These are phyloP conservation scores for Halcyon badia DNA, from an alignment of 2,797 vertebrate species.

Conservation along the genomic window DNA sequence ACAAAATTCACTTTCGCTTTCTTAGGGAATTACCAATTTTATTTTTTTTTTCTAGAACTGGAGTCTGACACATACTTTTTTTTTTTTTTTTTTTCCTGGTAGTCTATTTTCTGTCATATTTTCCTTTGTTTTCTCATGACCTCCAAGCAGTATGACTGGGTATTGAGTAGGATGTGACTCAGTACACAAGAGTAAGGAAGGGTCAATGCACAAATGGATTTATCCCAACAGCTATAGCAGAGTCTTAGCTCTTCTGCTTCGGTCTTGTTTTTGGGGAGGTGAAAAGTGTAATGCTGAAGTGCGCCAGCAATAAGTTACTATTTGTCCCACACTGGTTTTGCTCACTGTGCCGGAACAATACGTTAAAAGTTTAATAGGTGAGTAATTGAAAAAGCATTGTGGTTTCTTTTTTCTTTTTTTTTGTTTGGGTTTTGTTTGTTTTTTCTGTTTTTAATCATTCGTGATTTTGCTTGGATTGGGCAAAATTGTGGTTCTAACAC, in stretches of 20 bases:
- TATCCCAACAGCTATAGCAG: accelerated
- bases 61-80: neutral
- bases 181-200: neutral
- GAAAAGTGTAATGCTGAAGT: neutral
- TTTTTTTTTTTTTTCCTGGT: neutral
- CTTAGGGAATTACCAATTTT: neutral
- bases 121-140: neutral
- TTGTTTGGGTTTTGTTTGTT: neutral
- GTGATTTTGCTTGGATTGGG: neutral
- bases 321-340: neutral
- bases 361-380: neutral
- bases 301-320: neutral
- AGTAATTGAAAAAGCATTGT: neutral
- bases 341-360: neutral
- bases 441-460: neutral
- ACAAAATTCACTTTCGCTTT: neutral
- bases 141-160: neutral
- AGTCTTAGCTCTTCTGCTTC: neutral
- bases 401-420: neutral
- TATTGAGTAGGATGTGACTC: neutral
- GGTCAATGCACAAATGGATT: neutral
- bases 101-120: neutral
- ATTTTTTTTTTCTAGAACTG: neutral
- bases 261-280: neutral
- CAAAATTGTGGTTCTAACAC: neutral